Evolutionary conservation across 2,888 invertebrate genomes (phyloP).

Genomic region (Toxonevra muliebris): DNA sequence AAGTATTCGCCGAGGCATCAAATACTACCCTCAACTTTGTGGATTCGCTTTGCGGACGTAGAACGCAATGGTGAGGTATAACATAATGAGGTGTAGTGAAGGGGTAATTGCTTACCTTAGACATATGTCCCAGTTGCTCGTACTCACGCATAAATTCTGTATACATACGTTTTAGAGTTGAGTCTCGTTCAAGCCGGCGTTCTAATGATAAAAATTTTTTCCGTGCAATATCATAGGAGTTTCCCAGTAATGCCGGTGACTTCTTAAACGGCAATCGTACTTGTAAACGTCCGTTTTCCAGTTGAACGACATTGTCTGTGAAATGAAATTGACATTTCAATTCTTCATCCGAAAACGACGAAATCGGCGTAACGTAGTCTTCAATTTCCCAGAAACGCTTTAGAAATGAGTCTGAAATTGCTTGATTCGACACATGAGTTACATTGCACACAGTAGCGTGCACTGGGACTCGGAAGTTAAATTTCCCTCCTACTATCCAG

Average conservation of each 20-base stretch:
- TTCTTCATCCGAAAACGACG: slow-evolving; percentile 13
- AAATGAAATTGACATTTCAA: slow-evolving; percentile 25
- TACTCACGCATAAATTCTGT: slow-evolving; percentile 27
- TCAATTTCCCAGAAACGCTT: slow-evolving; percentile 31
- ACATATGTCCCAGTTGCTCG: slow-evolving; percentile 24
- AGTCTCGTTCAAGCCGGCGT: not conserved
- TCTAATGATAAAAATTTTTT: slow-evolving; percentile 23
- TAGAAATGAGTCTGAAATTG: too few relatives aligned
- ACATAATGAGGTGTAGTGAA: slow-evolving; percentile 16
- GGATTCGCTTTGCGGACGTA: slow-evolving; percentile 27
- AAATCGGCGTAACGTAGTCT: not conserved
- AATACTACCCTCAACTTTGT: too few relatives aligned
- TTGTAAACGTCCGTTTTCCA: too few relatives aligned
- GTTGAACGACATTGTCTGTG: too few relatives aligned
- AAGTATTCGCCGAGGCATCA: slow-evolving; percentile 34
- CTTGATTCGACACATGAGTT: slow-evolving; percentile 13
- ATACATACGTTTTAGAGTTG: too few relatives aligned
- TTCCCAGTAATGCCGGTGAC: too few relatives aligned
- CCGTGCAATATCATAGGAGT: slow-evolving; percentile 20
- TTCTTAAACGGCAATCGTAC: too few relatives aligned
- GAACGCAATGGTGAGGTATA: slow-evolving; percentile 30
- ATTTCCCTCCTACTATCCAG: too few relatives aligned
- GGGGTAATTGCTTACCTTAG: too few relatives aligned
- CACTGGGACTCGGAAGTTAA: too few relatives aligned
- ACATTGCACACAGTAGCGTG: too few relatives aligned